Evolutionary conservation across 2,113 vertebrate genomes (phyloP).

Genomic region (Gadus macrocephalus): DNA sequence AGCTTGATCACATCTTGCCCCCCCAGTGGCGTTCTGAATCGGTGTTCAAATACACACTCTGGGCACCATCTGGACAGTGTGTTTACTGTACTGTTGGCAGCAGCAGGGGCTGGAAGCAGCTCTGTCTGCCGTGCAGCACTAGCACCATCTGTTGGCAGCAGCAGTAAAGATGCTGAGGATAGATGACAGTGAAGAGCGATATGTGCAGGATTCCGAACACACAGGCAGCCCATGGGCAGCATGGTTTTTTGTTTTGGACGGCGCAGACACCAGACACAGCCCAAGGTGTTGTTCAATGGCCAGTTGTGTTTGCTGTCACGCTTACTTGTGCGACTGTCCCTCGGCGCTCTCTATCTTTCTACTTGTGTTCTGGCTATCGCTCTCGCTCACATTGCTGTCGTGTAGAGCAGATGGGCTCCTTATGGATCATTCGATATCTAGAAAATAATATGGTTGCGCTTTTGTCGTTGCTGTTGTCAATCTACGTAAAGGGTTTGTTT

Average conservation of each 20-base stretch:
- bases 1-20: neutral
- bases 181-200: neutral
- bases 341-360: neutral
- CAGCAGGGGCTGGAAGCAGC: neutral
- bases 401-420: slow-evolving; percentile 1
- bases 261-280: neutral
- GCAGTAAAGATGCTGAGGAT: slow-evolving; percentile 25
- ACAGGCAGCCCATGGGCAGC: slow-evolving; percentile 1
- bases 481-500: no score
- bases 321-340: neutral
- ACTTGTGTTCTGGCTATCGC: neutral
- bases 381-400: neutral
- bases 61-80: slow-evolving; percentile 37
- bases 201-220: slow-evolving; percentile 1
- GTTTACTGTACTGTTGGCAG: slow-evolving; percentile 15
- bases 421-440: neutral
- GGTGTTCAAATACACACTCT: slow-evolving; percentile 9
- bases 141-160: slow-evolving; percentile 54
- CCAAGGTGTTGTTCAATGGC: neutral
- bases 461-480: neutral
- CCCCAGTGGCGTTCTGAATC: neutral
- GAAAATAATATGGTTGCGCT: neutral
- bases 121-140: slow-evolving; percentile 34
- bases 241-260: slow-evolving; percentile 1
- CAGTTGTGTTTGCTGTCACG: neutral